phyloP scores from a whole-genome alignment of 2,113 vertebrate genomes.

The Xenus cinereus region DNA sequence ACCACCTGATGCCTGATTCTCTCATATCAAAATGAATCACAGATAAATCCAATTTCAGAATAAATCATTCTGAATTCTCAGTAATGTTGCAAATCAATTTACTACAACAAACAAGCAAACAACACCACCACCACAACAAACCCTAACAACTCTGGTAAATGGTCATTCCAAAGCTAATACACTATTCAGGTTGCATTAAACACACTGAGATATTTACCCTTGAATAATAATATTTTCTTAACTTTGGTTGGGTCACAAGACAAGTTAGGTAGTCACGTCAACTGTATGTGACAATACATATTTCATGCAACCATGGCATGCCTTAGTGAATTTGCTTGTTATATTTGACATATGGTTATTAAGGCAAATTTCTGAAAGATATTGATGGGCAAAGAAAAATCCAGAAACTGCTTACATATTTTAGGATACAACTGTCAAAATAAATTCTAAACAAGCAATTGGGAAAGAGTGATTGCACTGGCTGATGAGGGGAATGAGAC shows the following conservation, averaged over 20 bases:
- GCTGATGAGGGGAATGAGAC: neutral
- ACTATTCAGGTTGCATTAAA: neutral
- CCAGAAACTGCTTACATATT: neutral
- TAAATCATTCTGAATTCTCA: neutral
- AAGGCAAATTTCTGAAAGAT: neutral
- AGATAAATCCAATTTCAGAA: neutral
- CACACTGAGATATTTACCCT: neutral
- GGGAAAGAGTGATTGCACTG: neutral
- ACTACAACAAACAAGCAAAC: neutral
- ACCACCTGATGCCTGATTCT: neutral
- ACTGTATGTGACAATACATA: rapidly evolving
- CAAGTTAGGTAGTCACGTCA: neutral
- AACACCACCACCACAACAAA: neutral
- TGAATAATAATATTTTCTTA: neutral
- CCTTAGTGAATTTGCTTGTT: neutral
- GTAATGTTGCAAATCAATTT: neutral
- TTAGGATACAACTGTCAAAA: neutral
- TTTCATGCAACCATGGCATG: neutral
- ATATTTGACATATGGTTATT: neutral
- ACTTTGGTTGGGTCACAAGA: neutral
- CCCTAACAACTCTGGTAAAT: neutral
- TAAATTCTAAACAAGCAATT: neutral
- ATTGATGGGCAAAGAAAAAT: neutral
- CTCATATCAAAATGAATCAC: neutral
- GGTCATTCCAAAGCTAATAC: neutral